Conservation (phyloP, 1,140 invertebrate species). For the Lepidurus couesii region DNA sequence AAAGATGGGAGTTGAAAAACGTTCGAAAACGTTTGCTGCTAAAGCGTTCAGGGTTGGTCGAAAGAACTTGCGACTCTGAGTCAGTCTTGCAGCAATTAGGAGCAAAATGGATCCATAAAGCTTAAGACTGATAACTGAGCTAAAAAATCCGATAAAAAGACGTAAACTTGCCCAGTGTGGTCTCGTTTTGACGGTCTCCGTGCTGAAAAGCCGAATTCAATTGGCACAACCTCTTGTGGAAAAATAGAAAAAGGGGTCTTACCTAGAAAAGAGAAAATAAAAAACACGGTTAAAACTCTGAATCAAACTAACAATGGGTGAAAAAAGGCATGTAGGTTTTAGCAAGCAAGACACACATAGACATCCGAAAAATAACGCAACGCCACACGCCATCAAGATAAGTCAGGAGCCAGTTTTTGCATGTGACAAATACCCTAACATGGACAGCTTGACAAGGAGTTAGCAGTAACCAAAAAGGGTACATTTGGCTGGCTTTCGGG, state of each 20-base stretch:
- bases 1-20: no score
- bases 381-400: constrained; percentile 16
- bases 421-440: constrained; percentile 15
- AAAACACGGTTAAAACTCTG: neutral
- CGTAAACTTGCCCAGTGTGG: no score
- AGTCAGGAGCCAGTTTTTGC: constrained; percentile 12
- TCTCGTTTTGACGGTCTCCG: no score
- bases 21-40: no score
- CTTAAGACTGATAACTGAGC: no score
- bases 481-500: neutral
- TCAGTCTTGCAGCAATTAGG: no score
- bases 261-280: neutral
- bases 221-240: neutral
- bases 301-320: neutral
- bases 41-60: no score
- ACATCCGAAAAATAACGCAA: neutral
- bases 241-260: neutral
- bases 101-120: no score
- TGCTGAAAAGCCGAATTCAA: no score
- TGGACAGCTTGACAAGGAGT: neutral
- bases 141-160: no score
- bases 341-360: neutral
- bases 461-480: neutral
- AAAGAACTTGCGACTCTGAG: no score
- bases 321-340: neutral